These are phyloP conservation scores for Brachionus plicatilis DNA, from an alignment of 1,140 invertebrate species.

Conservation along the genomic window DNA sequence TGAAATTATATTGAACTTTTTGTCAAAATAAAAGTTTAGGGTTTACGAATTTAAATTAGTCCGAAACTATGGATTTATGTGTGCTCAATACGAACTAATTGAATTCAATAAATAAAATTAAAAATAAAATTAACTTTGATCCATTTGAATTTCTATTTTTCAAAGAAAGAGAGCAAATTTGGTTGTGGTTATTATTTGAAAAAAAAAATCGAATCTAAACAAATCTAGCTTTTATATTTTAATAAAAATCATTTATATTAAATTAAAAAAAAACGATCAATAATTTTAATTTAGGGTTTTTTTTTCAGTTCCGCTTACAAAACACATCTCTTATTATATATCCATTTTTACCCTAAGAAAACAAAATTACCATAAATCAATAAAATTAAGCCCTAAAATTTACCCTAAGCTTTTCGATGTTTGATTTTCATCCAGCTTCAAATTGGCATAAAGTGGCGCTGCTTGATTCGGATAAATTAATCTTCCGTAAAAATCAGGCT, in stretches of 20 bases:
- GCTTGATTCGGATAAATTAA: background rate
- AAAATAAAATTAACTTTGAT: too few relatives aligned
- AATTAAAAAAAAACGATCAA: constrained; percentile 9
- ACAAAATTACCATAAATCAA: constrained; percentile 8
- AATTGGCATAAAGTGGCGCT: constrained; percentile 36
- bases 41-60: background rate
- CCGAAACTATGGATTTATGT: background rate
- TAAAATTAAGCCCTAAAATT: background rate
- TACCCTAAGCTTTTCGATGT: background rate
- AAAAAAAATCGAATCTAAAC: background rate
- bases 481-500: constrained; percentile 18
- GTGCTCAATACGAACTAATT: background rate
- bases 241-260: background rate
- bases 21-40: background rate
- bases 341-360: constrained; percentile 27
- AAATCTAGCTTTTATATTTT: background rate
- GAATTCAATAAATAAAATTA: background rate
- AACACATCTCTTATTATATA: background rate
- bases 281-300: background rate
- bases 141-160: background rate
- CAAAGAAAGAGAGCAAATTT: background rate
- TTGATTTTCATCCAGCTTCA: constrained; percentile 1
- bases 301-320: background rate
- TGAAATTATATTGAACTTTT: background rate
- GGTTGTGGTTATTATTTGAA: background rate